phyloP scores from a whole-genome alignment of 2,797 vertebrate species.

The Phrynocephalus guinanensis region DNA sequence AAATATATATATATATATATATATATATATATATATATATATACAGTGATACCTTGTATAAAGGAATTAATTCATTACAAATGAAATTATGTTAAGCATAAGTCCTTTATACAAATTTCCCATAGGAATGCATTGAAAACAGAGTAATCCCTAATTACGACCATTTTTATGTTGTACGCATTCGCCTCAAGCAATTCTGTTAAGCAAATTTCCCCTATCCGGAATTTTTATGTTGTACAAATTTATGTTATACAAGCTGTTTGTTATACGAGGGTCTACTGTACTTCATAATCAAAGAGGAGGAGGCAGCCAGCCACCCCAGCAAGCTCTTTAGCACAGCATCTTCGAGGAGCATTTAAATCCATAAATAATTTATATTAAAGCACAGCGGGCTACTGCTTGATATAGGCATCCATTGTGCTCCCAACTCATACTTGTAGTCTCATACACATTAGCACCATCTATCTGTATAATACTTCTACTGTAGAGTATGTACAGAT shows the following conservation, averaged over 20 bases:
- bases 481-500: background rate
- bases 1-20: background rate
- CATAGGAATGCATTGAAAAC: too few relatives aligned
- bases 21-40: background rate
- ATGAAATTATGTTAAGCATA: too few relatives aligned
- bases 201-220: too few relatives aligned
- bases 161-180: too few relatives aligned
- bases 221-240: too few relatives aligned
- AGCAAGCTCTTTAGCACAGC: conserved; percentile 18
- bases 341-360: background rate
- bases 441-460: background rate
- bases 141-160: too few relatives aligned
- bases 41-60: too few relatives aligned
- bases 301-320: background rate
- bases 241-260: too few relatives aligned
- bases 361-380: conserved; percentile 18
- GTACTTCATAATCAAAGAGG: background rate
- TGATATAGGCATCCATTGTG: conserved; percentile 10
- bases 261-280: too few relatives aligned
- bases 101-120: too few relatives aligned
- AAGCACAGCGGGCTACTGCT: background rate
- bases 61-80: too few relatives aligned
- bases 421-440: background rate
- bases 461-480: conserved; percentile 8
- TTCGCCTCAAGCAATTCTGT: too few relatives aligned